These are phyloP conservation scores for Cryptomyrus ogoouensis DNA, from an alignment of 2,113 vertebrate genomes.

Conservation along the genomic window DNA sequence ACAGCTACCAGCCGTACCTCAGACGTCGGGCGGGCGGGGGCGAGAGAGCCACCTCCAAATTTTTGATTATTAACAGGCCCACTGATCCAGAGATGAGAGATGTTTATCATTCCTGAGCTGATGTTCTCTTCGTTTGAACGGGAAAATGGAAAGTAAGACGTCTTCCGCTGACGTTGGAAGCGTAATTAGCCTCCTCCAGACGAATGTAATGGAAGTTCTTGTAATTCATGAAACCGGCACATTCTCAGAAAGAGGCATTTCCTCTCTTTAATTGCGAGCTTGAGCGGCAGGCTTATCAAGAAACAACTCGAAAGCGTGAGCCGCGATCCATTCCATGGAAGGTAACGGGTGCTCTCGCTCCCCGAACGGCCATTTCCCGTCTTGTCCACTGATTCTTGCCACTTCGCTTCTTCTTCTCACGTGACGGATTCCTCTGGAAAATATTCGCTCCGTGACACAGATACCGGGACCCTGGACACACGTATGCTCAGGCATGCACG, in stretches of 20 bases:
- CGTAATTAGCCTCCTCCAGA: conserved; percentile 64
- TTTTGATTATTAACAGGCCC: conserved; percentile 67
- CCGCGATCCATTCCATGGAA: neutral
- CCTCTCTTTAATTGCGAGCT: conserved; percentile 24
- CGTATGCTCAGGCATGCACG: neutral
- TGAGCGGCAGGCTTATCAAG: conserved; percentile 24
- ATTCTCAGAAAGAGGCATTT: conserved; percentile 13
- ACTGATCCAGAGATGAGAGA: conserved; percentile 60
- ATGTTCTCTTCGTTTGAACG: conserved; percentile 62
- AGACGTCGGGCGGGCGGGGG: neutral
- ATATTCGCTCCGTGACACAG: neutral
- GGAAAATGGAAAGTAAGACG: conserved; percentile 55
- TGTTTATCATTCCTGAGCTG: conserved; percentile 69
- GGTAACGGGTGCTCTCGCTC: no score
- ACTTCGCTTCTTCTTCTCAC: neutral
- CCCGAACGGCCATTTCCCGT: neutral
- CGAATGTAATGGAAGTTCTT: conserved; percentile 66
- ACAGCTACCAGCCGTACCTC: no score
- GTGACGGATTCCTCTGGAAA: neutral
- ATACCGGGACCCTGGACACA: neutral
- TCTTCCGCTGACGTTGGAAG: conserved; percentile 35
- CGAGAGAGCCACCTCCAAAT: conserved; percentile 47
- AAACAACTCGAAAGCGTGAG: neutral
- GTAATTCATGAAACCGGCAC: conserved; percentile 49
- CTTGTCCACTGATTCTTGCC: neutral